These are phyloP conservation scores for Drosophila acutilabella DNA, from an alignment of 2,888 invertebrate species.

Conservation along the genomic window DNA sequence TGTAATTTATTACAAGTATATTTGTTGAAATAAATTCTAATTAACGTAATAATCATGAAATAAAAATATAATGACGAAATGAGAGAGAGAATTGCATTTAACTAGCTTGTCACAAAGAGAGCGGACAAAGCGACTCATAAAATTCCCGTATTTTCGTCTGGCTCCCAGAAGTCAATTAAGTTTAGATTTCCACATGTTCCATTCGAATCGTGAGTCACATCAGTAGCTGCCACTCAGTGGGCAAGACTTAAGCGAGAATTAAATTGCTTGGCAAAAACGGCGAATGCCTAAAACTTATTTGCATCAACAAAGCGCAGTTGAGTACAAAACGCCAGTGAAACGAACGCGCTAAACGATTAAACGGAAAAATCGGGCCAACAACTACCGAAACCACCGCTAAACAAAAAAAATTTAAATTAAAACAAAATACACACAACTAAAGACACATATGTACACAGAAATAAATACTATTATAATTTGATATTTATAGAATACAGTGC, in stretches of 20 bases:
- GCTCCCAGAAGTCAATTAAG: slow-evolving; percentile 1
- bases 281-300: slow-evolving; percentile 49
- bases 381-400: slow-evolving; percentile 16
- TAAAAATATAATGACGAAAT: no score
- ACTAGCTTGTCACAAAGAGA: no score
- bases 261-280: slow-evolving; percentile 29
- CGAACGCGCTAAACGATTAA: slow-evolving; percentile 44
- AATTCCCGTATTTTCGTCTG: slow-evolving; percentile 7
- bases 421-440: background rate
- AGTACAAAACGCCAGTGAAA: slow-evolving; percentile 44
- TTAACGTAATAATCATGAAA: no score
- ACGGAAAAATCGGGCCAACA: slow-evolving; percentile 25
- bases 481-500: slow-evolving; percentile 63
- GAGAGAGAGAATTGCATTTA: no score
- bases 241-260: slow-evolving; percentile 54
- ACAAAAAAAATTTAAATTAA: slow-evolving; percentile 10
- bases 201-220: slow-evolving; percentile 11
- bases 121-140: slow-evolving; percentile 1
- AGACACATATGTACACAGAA: slow-evolving; percentile 31
- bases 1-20: no score
- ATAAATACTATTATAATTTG: slow-evolving; percentile 47
- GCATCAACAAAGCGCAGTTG: slow-evolving; percentile 60
- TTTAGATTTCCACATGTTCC: slow-evolving; percentile 22
- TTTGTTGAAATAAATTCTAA: background rate
- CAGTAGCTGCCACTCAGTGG: slow-evolving; percentile 17